Evolutionary conservation across 2,888 invertebrate genomes (phyloP).

Genomic region (Pachliopta kotzebuea): DNA sequence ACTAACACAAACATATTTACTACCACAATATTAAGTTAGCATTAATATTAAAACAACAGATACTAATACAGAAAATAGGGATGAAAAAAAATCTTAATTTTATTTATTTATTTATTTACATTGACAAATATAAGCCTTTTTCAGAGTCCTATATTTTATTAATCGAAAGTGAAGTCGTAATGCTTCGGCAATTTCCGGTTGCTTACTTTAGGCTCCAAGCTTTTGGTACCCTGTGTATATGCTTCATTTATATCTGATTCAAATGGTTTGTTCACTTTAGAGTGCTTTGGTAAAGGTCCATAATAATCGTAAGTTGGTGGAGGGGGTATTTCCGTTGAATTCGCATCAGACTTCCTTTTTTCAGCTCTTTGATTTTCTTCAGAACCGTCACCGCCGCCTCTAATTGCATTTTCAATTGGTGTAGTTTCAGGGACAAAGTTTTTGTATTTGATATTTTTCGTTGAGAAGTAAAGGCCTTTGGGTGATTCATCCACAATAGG

Average conservation of each 20-base stretch:
- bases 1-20: neutral
- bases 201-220: constrained; percentile 59
- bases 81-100: neutral
- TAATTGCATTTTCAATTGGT: constrained; percentile 62
- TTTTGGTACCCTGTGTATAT: constrained; percentile 67
- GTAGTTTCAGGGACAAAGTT: constrained; percentile 62
- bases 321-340: constrained; percentile 79
- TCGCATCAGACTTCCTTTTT: constrained; percentile 39
- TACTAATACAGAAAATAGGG: neutral
- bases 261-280: constrained; percentile 58
- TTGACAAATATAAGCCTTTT: neutral
- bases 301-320: constrained; percentile 84
- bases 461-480: constrained; percentile 65
- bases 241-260: constrained; percentile 66
- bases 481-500: constrained; percentile 38
- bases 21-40: neutral
- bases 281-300: constrained; percentile 67
- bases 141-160: constrained; percentile 17
- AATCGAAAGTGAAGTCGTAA: constrained; percentile 71
- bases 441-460: constrained; percentile 56
- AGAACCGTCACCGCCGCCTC: constrained; percentile 42
- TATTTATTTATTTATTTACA: constrained; percentile 34
- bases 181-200: constrained; percentile 55
- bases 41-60: neutral
- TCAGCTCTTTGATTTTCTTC: constrained; percentile 33